Conservation (phyloP, 2,888 invertebrate genomes). For the Alsophila aescularia region DNA sequence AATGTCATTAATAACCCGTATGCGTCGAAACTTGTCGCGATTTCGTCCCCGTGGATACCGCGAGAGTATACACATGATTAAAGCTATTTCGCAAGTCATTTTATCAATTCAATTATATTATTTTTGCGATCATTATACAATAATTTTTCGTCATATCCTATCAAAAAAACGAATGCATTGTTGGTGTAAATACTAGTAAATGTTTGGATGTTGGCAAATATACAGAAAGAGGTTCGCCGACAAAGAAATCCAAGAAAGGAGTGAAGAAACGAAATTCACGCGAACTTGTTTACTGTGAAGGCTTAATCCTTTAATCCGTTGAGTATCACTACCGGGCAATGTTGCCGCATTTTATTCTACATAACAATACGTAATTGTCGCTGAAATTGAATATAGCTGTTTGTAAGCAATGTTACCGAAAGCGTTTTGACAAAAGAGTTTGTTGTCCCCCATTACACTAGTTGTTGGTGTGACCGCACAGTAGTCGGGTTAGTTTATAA, state of each 20-base stretch:
- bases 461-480: constrained; percentile 73
- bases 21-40: constrained; percentile 72
- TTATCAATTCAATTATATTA: constrained; percentile 18
- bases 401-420: constrained; percentile 44
- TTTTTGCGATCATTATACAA: constrained; percentile 2
- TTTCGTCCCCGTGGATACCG: constrained; percentile 47
- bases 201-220: constrained; percentile 12
- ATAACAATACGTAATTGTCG: constrained; percentile 69
- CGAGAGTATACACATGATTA: constrained; percentile 31
- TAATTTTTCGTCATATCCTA: not conserved
- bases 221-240: constrained; percentile 29
- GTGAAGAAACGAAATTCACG: constrained; percentile 61
- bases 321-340: constrained; percentile 69
- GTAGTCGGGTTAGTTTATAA: constrained; percentile 73
- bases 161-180: not conserved
- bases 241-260: constrained; percentile 41
- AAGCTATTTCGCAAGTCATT: constrained; percentile 49
- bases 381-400: constrained; percentile 60
- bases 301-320: constrained; percentile 75
- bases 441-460: constrained; percentile 76
- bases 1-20: constrained; percentile 80
- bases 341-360: constrained; percentile 53
- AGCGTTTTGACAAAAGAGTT: constrained; percentile 67
- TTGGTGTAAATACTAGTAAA: not conserved
- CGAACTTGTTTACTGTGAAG: constrained; percentile 64